These are phyloP conservation scores for Proisotoma minuta DNA, from an alignment of 2,888 invertebrate genomes.

Conservation along the genomic window DNA sequence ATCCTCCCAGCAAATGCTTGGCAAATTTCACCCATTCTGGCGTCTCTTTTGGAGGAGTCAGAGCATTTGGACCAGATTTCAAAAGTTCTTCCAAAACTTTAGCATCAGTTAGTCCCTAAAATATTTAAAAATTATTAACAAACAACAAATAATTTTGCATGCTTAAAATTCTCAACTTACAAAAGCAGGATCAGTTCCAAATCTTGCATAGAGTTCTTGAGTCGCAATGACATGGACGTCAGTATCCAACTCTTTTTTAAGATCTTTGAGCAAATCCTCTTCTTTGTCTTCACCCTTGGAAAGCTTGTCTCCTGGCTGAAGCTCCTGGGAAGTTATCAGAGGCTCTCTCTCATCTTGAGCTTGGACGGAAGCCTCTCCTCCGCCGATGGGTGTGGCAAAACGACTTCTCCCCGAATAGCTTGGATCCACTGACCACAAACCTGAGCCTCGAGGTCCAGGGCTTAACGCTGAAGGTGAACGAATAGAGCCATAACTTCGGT, in stretches of 20 bases:
- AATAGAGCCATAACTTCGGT: constrained; percentile 6
- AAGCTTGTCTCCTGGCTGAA: not conserved
- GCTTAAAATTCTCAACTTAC: constrained; percentile 48
- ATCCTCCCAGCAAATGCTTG: constrained; percentile 57
- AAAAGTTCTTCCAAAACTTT: constrained; percentile 51
- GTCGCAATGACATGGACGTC: constrained; percentile 58
- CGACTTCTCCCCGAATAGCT: constrained; percentile 1
- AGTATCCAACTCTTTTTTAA: constrained; percentile 58
- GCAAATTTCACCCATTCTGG: constrained; percentile 58
- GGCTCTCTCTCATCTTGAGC: constrained; percentile 23
- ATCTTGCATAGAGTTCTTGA: constrained; percentile 54
- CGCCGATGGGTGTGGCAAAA: not conserved
- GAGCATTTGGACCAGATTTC: constrained; percentile 53
- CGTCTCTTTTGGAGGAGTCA: constrained; percentile 54
- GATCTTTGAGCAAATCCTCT: constrained; percentile 52
- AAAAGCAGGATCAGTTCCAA: constrained; percentile 53
- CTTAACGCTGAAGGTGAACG: not conserved
- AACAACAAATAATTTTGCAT: not conserved
- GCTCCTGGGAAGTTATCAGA: constrained; percentile 5
- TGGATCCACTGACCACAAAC: constrained; percentile 5
- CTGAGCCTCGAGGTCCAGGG: not conserved
- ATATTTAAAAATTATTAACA: not conserved
- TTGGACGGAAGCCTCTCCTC: not conserved
- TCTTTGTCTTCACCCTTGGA: constrained; percentile 4
- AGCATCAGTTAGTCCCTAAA: constrained; percentile 51